Percentiles rank a stretch among this genome's conserved stretches.
phyloP scores from a whole-genome alignment of 2,797 vertebrate genomes.

The Xenopus petersii region DNA sequence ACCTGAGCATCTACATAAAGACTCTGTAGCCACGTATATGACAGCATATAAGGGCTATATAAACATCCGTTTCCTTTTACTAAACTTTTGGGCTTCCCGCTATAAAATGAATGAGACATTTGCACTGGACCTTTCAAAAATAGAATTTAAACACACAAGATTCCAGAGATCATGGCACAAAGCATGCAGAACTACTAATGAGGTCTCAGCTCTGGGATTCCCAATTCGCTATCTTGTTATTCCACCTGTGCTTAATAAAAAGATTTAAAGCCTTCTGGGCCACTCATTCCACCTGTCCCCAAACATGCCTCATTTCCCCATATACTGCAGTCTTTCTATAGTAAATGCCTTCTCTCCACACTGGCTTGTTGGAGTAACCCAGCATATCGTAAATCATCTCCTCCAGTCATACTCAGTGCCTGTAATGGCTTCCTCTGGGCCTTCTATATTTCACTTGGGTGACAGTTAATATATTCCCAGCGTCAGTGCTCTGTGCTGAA shows the following conservation, averaged over 20 bases:
- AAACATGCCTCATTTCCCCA: slow-evolving; percentile 40
- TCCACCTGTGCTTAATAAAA: slow-evolving; percentile 36
- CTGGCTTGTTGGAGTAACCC: slow-evolving; percentile 23
- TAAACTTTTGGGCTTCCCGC: too few species aligned
- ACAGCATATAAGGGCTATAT: background rate
- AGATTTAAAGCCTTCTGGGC: slow-evolving; percentile 23
- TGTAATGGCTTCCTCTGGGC: slow-evolving; percentile 46
- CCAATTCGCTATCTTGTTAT: slow-evolving; percentile 27
- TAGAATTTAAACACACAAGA: slow-evolving; percentile 7
- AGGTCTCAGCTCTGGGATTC: slow-evolving; percentile 29
- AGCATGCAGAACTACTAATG: slow-evolving; percentile 31
- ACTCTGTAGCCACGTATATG: too few species aligned
- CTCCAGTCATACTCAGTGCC: slow-evolving; percentile 26
- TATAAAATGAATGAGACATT: background rate
- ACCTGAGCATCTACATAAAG: too few species aligned
- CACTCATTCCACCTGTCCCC: slow-evolving; percentile 39
- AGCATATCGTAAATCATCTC: slow-evolving; percentile 43
- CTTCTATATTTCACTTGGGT: slow-evolving; percentile 40
- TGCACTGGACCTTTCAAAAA: slow-evolving; percentile 2
- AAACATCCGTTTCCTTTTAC: background rate
- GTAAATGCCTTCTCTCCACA: slow-evolving; percentile 37
- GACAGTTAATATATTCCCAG: slow-evolving; percentile 40
- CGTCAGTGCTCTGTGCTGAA: slow-evolving; percentile 26
- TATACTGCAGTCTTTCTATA: slow-evolving; percentile 40
- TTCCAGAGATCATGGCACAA: slow-evolving; percentile 17